Percentiles rank a stretch among this genome's conserved stretches.
These are phyloP conservation scores for Teinopalpus imperialis DNA, from an alignment of 2,888 invertebrate species.

Conservation along the genomic window DNA sequence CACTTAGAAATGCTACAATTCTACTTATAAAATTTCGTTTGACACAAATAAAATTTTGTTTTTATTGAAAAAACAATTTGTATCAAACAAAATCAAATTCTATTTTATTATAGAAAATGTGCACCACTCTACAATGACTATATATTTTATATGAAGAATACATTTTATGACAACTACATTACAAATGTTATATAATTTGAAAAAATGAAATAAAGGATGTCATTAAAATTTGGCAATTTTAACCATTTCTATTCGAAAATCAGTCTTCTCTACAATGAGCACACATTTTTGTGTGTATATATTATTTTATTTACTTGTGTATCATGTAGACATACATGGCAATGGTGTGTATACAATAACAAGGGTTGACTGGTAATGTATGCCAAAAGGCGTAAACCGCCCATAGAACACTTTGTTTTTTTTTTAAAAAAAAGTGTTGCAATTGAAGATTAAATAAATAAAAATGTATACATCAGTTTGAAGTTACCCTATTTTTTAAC, in stretches of 20 bases:
- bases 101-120: conserved; percentile 16
- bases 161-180: conserved; percentile 5
- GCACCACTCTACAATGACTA: conserved; percentile 19
- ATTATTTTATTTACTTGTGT: too few species aligned
- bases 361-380: too few species aligned
- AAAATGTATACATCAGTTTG: too few species aligned
- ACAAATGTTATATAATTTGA: conserved; percentile 27
- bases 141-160: conserved; percentile 17
- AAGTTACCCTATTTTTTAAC: too few species aligned
- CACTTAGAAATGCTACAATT: conserved; percentile 44
- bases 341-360: too few species aligned
- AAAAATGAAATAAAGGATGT: conserved; percentile 41
- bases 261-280: conserved; percentile 78
- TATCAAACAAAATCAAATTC: conserved; percentile 14
- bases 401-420: too few species aligned
- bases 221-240: conserved; percentile 48
- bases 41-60: conserved; percentile 15
- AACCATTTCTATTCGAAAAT: conserved; percentile 55
- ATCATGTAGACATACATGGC: too few species aligned
- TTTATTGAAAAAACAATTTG: conserved; percentile 6
- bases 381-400: too few species aligned
- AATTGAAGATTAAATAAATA: too few species aligned
- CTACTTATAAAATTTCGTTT: conserved; percentile 4
- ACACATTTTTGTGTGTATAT: conserved; percentile 35
- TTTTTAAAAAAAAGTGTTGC: too few species aligned